Evolutionary conservation across 2,113 vertebrate species (phyloP).

Genomic region (Marmota monax): DNA sequence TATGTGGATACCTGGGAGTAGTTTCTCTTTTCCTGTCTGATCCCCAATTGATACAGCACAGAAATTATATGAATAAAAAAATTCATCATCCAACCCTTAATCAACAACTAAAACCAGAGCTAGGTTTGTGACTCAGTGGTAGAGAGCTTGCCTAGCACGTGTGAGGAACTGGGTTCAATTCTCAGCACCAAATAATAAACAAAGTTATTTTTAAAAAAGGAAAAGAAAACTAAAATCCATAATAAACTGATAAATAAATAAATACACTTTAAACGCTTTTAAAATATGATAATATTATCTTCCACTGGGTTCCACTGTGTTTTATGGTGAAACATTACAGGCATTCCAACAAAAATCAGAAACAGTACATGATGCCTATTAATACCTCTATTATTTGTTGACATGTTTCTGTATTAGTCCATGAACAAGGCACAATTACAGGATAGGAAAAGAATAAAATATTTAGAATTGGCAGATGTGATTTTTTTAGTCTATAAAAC

Average conservation of each 20-base stretch:
- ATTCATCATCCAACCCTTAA: conserved; percentile 2
- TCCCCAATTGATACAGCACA: neutral
- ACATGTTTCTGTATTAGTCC: neutral
- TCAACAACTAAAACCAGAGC: neutral
- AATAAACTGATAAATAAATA: neutral
- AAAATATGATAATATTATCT: conserved; percentile 4
- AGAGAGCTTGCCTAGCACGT: no score
- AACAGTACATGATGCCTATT: neutral
- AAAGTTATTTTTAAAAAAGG: no score
- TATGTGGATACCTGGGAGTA: neutral
- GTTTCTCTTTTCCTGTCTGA: neutral
- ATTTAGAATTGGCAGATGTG: neutral
- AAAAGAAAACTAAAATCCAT: neutral
- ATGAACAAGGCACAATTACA: neutral
- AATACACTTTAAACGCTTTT: neutral
- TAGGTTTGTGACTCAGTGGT: no score
- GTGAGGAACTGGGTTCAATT: no score
- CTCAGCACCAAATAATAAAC: no score
- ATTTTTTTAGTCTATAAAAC: neutral
- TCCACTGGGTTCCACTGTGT: neutral
- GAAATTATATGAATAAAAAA: conserved; percentile 5
- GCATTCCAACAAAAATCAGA: neutral
- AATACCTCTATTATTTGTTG: neutral
- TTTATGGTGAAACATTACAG: conserved; percentile 2
- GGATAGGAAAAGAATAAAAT: neutral